Conservation (phyloP, 2,888 invertebrate species). For the Bhutanitis thaidina region DNA sequence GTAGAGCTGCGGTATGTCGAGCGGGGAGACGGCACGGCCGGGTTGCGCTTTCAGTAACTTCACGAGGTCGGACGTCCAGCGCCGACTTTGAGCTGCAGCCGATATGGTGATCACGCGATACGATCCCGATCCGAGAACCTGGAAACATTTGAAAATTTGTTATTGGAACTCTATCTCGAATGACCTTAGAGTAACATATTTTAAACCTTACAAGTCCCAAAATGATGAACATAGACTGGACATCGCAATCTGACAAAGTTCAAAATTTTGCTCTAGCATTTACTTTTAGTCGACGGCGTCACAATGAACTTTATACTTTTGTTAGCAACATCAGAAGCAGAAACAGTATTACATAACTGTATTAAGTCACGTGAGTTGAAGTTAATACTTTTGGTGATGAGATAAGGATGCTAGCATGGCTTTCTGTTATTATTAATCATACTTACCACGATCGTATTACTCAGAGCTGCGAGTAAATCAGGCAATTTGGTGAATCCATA, state of each 20-base stretch:
- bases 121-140: slow-evolving; percentile 95
- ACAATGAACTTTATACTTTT: no score
- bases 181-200: no score
- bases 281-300: no score
- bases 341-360: no score
- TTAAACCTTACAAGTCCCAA: no score
- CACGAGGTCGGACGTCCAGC: slow-evolving; percentile 94
- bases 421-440: neutral
- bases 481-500: slow-evolving; percentile 97
- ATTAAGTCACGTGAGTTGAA: no score
- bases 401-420: no score
- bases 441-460: slow-evolving; percentile 89
- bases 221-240: no score
- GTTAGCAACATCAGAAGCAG: no score
- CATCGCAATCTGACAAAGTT: no score
- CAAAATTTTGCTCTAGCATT: no score
- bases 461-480: slow-evolving; percentile 93
- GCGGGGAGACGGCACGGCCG: slow-evolving; percentile 85
- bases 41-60: slow-evolving; percentile 91
- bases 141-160: slow-evolving; percentile 2
- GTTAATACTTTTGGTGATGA: no score
- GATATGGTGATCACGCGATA: slow-evolving; percentile 92
- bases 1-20: slow-evolving; percentile 86
- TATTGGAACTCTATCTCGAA: neutral
- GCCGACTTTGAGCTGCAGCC: slow-evolving; percentile 91